phyloP scores from a whole-genome alignment of 2,888 invertebrate genomes.

The Diabrotica balteata region DNA sequence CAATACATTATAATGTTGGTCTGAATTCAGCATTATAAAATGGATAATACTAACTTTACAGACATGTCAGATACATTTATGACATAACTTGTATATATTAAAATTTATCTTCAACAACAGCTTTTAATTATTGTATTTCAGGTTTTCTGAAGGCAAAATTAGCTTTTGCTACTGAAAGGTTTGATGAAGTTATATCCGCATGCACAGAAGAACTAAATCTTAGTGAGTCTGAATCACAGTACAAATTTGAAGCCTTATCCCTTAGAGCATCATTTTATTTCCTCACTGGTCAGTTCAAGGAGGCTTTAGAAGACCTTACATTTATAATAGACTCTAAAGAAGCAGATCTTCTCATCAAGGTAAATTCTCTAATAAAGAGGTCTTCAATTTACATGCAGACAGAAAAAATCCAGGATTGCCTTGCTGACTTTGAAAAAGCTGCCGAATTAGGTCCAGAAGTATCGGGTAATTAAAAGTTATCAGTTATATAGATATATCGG shows the following conservation, averaged over 20 bases:
- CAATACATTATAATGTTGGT: too few relatives aligned
- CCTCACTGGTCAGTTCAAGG: slow-evolving; percentile 76
- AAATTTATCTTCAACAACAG: too few relatives aligned
- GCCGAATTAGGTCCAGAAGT: slow-evolving; percentile 77
- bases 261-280: slow-evolving; percentile 85
- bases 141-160: slow-evolving; percentile 77
- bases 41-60: too few relatives aligned
- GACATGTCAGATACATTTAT: too few relatives aligned
- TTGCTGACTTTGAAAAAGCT: slow-evolving; percentile 82
- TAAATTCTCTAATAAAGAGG: slow-evolving; percentile 88
- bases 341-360: slow-evolving; percentile 70
- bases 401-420: slow-evolving; percentile 74
- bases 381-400: slow-evolving; percentile 85
- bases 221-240: slow-evolving; percentile 67
- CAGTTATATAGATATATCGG: too few relatives aligned
- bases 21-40: too few relatives aligned
- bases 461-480: slow-evolving; percentile 49
- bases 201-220: slow-evolving; percentile 81
- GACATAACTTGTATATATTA: too few relatives aligned
- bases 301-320: slow-evolving; percentile 76
- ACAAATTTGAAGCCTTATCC: slow-evolving; percentile 76
- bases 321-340: slow-evolving; percentile 72
- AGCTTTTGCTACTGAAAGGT: slow-evolving; percentile 74
- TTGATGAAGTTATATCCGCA: slow-evolving; percentile 77
- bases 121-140: slow-evolving; percentile 24